Base-by-base conservation (phyloP, 2,113 vertebrate genomes). In the Chionodraco myersi region DNA sequence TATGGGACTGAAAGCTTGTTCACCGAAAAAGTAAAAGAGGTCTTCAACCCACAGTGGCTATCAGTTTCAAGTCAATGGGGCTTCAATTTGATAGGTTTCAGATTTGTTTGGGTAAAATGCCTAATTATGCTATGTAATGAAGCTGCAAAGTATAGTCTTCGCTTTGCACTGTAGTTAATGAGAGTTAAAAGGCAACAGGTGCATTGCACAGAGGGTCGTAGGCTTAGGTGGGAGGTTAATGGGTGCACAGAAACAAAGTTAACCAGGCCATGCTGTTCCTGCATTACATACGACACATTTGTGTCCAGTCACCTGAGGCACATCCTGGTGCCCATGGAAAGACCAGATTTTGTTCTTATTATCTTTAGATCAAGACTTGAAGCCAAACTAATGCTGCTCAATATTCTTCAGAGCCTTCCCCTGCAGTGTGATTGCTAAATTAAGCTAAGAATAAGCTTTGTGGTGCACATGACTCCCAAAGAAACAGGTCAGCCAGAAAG, bases 401-500 rank as follows among this genome's bases (percentile, higher is more conserved):
- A 70, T 48, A 23, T 58, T 75, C 70, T 77, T 81, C 12, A 1
- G 76, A 58, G 45, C 73, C 71, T 72, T 72, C 66, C 74, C n/a
- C 59, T 67, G 64, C 63, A 57, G 52, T 62, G 53, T 57, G 83
- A 91, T 62, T 68, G 81, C 80, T 89, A 89, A 92, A 91, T 92
- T 87, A 92, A 82, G 84, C 90, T 79, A 52, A 49, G 75, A 79
- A 68, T n/a, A 51, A 59, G 52, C 67, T 86, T 87, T 82, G 65
- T 84, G 71, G 66, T 76, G 75, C 62, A 86, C 70, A 83, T 72
- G 85, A 89, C 80, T 74, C 57, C 73, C 53, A 7, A 68, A 21
- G 68, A 89, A 92, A 41, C 86, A 89, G 90, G 89, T 92, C 88
- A 90, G 80, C 79, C 82, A 75, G 82, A 90, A 91, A 80, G 52